Evolutionary conservation across 2,113 vertebrate genomes (phyloP), one percentile per base, ranked within the genome.

Genomic region (Bos indicus): DNA sequence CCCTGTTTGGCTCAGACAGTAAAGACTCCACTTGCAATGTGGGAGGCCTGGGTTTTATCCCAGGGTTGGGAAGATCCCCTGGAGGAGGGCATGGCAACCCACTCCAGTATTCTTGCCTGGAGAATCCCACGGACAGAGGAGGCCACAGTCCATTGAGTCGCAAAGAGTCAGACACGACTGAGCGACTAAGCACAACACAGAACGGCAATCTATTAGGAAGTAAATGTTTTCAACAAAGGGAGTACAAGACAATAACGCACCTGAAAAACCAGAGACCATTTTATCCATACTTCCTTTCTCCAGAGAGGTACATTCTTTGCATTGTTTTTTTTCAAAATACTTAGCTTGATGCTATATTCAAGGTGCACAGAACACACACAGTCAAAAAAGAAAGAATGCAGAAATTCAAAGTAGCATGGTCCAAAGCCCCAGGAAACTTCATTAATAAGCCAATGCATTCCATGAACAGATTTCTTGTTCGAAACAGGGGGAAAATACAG

Each of bases 191-290:
- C 67, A 6, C n/a, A 71, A 23, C 67, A 25, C 19, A 40, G 10
- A 71, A 40, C n/a, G 3, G 36, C 67, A 80, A 92, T 46, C 13
- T 87, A 16, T 74, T 6, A 40, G 36, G 11, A 74, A 43, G 71
- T 77, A 77, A 15, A 43, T 77, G 40, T 43, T 77, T 95, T 59
- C 81, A 96, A 54, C 36, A 78, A 91, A 88, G 78, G 28, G 25
- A 90, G 48, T 52, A 85, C 81, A 93, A 71, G 33, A 83, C 28
- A 67, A 26, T 83, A 60, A 54, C 1, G 17, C 23, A 52, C 78
- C 88, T 93, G 56, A 48, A 95, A 95, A 96, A 74, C 14, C 57
- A 88, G 62, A 91, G 56, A 93, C 10, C 5, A 78, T 94, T 96
- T 96, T 90, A 90, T 51, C 52, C 64, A 90, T 17, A 96, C 12